Evolutionary conservation across 2,113 vertebrate genomes (phyloP).

Genomic region (Addax nasomaculatus): DNA sequence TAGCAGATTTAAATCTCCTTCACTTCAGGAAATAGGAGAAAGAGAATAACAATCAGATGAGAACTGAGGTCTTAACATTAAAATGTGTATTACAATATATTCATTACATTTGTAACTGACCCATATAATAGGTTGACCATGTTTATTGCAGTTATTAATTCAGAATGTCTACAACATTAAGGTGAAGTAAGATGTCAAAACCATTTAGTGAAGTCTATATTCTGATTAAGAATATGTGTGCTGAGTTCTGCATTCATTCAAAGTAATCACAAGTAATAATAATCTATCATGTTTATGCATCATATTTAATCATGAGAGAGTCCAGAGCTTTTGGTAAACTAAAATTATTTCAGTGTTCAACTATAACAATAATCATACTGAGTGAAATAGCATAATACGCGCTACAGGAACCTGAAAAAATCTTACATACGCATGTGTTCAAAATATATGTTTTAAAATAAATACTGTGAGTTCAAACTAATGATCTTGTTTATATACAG

Average conservation of each 20-base stretch:
- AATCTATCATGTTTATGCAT: constrained; percentile 34
- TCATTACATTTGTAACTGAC: constrained; percentile 76
- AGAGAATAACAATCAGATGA: constrained; percentile 49
- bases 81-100: constrained; percentile 61
- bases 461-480: constrained; percentile 49
- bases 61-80: constrained; percentile 54
- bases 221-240: constrained; percentile 63
- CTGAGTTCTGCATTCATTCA: constrained; percentile 56
- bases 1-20: constrained; percentile 46
- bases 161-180: constrained; percentile 49
- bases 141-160: constrained; percentile 73
- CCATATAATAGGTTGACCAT: constrained; percentile 71
- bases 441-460: constrained; percentile 45
- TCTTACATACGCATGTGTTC: not conserved
- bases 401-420: not conserved
- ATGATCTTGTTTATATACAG: constrained; percentile 57
- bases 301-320: constrained; percentile 48
- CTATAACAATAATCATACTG: not conserved
- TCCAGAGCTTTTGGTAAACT: constrained; percentile 33
- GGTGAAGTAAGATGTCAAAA: constrained; percentile 65
- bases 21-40: constrained; percentile 50
- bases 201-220: constrained; percentile 68
- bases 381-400: not conserved
- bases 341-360: constrained; percentile 29
- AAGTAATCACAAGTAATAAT: constrained; percentile 44